Percentiles rank a stretch among this genome's conserved stretches.
Conservation (phyloP, 2,888 invertebrate genomes). For the Camponotus fellah region DNA sequence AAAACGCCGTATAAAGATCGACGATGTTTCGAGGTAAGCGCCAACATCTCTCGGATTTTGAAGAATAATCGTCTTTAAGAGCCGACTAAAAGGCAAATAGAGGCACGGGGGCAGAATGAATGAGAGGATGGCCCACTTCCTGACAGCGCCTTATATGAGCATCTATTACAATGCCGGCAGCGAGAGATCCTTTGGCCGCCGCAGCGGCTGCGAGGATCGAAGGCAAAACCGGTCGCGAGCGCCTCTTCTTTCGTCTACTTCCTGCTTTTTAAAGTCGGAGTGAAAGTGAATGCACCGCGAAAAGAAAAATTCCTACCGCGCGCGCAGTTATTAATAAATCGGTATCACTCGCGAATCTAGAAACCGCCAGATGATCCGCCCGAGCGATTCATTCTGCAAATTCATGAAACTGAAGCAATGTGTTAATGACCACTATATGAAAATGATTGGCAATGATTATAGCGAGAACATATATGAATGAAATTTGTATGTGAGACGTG, state of each 20-base stretch:
- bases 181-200: conserved; percentile 28
- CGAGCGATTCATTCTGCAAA: background rate
- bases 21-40: background rate
- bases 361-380: conserved; percentile 20
- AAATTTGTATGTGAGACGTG: background rate
- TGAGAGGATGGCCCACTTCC: conserved; percentile 71
- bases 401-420: background rate
- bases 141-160: conserved; percentile 68
- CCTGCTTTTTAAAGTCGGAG: conserved; percentile 52
- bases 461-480: background rate
- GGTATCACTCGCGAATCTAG: conserved; percentile 41
- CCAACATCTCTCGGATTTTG: conserved; percentile 6
- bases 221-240: conserved; percentile 54
- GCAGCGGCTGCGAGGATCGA: conserved; percentile 41
- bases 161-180: conserved; percentile 56
- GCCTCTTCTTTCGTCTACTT: conserved; percentile 58
- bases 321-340: conserved; percentile 48
- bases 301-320: conserved; percentile 44
- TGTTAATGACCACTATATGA: background rate
- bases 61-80: conserved; percentile 34
- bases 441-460: background rate
- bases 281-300: conserved; percentile 49
- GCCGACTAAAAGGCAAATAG: conserved; percentile 48
- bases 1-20: conserved; percentile 10
- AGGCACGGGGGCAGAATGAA: conserved; percentile 56